Percentiles rank a stretch among this genome's conserved stretches.
phyloP scores from a whole-genome alignment of 1,140 invertebrate genomes.

The Arion vulgaris region DNA sequence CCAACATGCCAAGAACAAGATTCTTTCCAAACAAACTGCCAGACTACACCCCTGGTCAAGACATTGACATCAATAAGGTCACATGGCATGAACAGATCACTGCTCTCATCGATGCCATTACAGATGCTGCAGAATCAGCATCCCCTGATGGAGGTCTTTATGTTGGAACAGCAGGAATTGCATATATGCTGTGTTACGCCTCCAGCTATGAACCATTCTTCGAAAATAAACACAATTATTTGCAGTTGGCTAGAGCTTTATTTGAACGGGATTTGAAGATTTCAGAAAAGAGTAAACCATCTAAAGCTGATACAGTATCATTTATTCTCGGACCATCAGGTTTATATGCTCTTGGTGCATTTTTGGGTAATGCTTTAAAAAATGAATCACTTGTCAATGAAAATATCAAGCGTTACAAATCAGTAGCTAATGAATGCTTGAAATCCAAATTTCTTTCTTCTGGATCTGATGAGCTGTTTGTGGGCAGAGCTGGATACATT shows the following conservation, averaged over 20 bases:
- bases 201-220: constrained; percentile 59
- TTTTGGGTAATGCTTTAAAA: constrained; percentile 64
- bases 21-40: constrained; percentile 67
- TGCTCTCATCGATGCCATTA: constrained; percentile 51
- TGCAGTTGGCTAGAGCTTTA: constrained; percentile 57
- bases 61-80: constrained; percentile 49
- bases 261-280: constrained; percentile 12
- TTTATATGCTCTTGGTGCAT: constrained; percentile 69
- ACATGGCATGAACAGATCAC: constrained; percentile 54
- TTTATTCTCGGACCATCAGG: constrained; percentile 74
- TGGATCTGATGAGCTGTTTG: constrained; percentile 88
- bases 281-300: not conserved
- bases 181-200: constrained; percentile 74
- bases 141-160: constrained; percentile 73
- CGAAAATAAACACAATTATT: constrained; percentile 55
- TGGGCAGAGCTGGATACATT: constrained; percentile 86
- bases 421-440: constrained; percentile 63
- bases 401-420: constrained; percentile 62
- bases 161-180: constrained; percentile 73
- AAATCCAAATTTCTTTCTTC: constrained; percentile 79
- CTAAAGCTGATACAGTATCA: constrained; percentile 56
- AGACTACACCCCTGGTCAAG: constrained; percentile 55
- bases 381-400: constrained; percentile 52
- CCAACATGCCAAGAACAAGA: constrained; percentile 38
- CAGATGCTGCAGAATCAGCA: constrained; percentile 50